Evolutionary conservation across 2,113 vertebrate species (phyloP).

Genomic region (Lasiurus cinereus): DNA sequence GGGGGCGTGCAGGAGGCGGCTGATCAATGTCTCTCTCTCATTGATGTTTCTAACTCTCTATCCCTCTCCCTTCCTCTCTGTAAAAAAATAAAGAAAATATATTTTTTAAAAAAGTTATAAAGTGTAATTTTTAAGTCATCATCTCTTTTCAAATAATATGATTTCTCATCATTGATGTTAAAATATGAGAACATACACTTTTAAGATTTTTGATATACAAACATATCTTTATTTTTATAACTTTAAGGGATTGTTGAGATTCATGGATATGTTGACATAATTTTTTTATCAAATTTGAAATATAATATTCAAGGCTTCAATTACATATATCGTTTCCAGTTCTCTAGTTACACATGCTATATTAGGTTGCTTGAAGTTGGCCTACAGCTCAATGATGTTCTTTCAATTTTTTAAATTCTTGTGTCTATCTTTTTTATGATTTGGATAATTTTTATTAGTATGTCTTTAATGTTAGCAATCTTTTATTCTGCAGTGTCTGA

Average conservation of each 20-base stretch:
- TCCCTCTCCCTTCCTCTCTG: too few species aligned
- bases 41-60: too few species aligned
- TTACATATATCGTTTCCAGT: background rate
- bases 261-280: background rate
- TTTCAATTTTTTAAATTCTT: background rate
- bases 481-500: background rate
- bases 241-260: background rate
- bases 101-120: background rate
- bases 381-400: background rate
- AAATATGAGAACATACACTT: background rate
- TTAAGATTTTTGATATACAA: background rate
- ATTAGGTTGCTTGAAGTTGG: background rate
- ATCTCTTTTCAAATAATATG: background rate
- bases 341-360: background rate
- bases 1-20: too few species aligned
- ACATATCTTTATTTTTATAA: background rate
- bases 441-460: background rate
- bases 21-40: too few species aligned
- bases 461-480: background rate
- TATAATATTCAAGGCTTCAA: background rate
- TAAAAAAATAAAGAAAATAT: too few species aligned
- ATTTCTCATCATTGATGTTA: background rate
- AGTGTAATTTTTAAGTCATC: background rate
- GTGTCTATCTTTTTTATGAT: background rate
- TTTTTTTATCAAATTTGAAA: constrained; percentile 1